These are phyloP conservation scores for Jacana jacana DNA, from an alignment of 2,113 vertebrate species.

Conservation along the genomic window DNA sequence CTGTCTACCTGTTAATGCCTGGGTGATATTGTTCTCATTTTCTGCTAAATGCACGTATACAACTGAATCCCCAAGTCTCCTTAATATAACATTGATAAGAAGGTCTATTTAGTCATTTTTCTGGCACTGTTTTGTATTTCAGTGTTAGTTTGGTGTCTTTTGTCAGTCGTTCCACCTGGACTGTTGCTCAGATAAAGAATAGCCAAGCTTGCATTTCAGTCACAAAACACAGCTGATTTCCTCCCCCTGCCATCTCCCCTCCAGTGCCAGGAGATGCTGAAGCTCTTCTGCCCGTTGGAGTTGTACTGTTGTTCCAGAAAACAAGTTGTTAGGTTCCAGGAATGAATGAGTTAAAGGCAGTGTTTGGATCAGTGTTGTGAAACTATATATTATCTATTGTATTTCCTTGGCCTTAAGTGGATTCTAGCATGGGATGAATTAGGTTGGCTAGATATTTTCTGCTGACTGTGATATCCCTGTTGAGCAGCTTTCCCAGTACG, in stretches of 20 bases:
- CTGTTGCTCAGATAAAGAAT: neutral
- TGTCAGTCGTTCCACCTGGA: neutral
- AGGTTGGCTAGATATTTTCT: slow-evolving; percentile 70
- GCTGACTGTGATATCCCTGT: slow-evolving; percentile 74
- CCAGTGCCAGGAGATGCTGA: neutral
- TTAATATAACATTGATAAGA: neutral
- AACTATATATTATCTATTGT: slow-evolving; percentile 60
- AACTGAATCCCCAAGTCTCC: neutral
- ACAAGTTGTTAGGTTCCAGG: neutral
- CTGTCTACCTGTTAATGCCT: neutral
- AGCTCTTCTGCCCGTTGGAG: neutral
- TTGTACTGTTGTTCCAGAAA: neutral
- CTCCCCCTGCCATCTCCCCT: neutral
- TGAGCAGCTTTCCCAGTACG: slow-evolving; percentile 76
- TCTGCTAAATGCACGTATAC: neutral
- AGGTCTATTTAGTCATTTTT: neutral
- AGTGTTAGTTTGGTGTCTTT: neutral
- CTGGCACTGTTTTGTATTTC: neutral
- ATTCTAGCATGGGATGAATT: slow-evolving; percentile 54
- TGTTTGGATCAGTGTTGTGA: slow-evolving; percentile 21
- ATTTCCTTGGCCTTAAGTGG: slow-evolving; percentile 67
- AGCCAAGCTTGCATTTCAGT: neutral
- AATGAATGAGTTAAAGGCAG: slow-evolving; percentile 68
- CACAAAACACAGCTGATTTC: neutral
- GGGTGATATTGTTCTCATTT: neutral